Percentiles rank a stretch among this genome's conserved stretches.
These are phyloP conservation scores for Polietes domitor DNA, from an alignment of 2,888 invertebrate species.

Conservation along the genomic window DNA sequence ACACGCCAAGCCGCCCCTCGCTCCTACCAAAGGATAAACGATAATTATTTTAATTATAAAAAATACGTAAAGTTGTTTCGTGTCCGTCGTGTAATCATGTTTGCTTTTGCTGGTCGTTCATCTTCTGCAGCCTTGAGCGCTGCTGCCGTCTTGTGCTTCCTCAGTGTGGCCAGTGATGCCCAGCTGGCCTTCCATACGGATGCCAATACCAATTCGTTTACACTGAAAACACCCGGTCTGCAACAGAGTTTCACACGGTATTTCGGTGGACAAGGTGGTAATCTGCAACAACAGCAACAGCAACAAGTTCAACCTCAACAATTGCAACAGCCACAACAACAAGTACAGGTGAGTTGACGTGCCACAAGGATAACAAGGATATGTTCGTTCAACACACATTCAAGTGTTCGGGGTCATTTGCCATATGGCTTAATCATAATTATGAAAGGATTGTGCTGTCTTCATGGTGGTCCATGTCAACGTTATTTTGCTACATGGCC, in stretches of 20 bases:
- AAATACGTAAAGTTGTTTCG: no score
- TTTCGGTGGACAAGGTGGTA: constrained; percentile 74
- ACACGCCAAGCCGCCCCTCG: constrained; percentile 23
- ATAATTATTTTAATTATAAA: no score
- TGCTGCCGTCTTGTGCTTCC: constrained; percentile 61
- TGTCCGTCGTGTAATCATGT: constrained; percentile 60
- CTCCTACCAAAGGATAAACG: background rate
- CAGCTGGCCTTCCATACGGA: constrained; percentile 79
- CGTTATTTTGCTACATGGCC: background rate
- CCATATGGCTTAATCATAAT: constrained; percentile 5
- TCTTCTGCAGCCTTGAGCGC: constrained; percentile 61
- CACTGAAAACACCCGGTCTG: constrained; percentile 78
- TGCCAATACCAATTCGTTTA: constrained; percentile 78
- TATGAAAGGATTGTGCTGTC: background rate
- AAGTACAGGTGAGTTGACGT: constrained; percentile 49
- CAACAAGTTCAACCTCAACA: constrained; percentile 65
- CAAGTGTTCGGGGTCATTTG: background rate
- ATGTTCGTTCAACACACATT: background rate
- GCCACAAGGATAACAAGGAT: background rate
- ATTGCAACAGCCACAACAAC: constrained; percentile 44
- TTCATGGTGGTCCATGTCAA: background rate
- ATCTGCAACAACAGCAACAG: constrained; percentile 63
- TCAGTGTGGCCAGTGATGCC: constrained; percentile 66
- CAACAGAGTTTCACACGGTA: constrained; percentile 79
- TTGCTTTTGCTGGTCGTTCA: constrained; percentile 29